Conservation (phyloP, 1,140 invertebrate genomes). For the Muscidifurax raptorellus region DNA sequence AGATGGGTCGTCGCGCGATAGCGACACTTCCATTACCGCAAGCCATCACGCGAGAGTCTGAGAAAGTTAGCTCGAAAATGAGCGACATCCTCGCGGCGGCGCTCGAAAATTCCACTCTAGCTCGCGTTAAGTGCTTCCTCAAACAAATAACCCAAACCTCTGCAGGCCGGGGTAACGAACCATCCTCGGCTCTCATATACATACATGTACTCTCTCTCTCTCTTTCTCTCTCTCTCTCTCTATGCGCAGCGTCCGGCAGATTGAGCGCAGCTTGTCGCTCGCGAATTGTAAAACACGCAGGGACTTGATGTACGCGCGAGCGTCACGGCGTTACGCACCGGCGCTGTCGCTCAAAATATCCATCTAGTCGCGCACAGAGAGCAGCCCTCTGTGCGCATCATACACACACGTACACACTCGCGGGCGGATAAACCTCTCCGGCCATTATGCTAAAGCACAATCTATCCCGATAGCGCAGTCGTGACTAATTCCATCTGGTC, state of each 20-base stretch:
- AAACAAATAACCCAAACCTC: conserved; percentile 25
- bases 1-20: conserved; percentile 1
- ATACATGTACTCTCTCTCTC: neutral
- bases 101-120: conserved; percentile 22
- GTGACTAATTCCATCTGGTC: conserved; percentile 63
- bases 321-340: conserved; percentile 53
- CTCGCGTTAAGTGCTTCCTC: conserved; percentile 23
- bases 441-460: conserved; percentile 67
- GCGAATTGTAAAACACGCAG: conserved; percentile 52
- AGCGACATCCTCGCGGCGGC: neutral
- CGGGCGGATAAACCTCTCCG: conserved; percentile 25
- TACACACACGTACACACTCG: neutral
- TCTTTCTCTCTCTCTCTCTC: too few species aligned
- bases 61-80: neutral
- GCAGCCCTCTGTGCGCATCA: neutral
- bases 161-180: neutral
- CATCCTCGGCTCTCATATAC: neutral
- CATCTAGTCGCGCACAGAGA: neutral
- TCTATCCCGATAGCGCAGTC: conserved; percentile 64
- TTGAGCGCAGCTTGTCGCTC: conserved; percentile 15
- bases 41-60: neutral
- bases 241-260: too few species aligned
- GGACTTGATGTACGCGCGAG: conserved; percentile 36
- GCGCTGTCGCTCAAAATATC: neutral
- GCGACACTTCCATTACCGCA: neutral